These are phyloP conservation scores for Drosophila prosaltans DNA, from an alignment of 1,140 invertebrate genomes.

Conservation along the genomic window DNA sequence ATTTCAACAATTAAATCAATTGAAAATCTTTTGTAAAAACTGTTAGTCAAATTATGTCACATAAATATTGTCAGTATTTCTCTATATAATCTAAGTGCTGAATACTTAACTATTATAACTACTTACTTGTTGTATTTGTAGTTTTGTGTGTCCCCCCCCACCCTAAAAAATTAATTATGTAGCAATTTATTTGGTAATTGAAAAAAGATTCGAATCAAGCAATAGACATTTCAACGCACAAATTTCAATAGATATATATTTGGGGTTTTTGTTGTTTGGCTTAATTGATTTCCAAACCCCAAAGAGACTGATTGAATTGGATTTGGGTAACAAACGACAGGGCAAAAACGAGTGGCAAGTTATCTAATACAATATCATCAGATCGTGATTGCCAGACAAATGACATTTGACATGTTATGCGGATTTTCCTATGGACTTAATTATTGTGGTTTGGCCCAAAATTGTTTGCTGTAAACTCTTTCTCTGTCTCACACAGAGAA, in stretches of 20 bases:
- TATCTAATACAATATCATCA: constrained; percentile 61
- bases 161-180: neutral
- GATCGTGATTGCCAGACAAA: constrained; percentile 70
- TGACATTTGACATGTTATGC: constrained; percentile 79
- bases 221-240: constrained; percentile 2
- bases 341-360: constrained; percentile 29
- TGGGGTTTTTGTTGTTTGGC: neutral
- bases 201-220: constrained; percentile 2
- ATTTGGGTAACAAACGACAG: constrained; percentile 25
- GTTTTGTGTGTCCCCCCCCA: neutral
- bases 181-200: constrained; percentile 1
- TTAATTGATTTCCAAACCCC: constrained; percentile 42
- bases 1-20: no score
- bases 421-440: constrained; percentile 43
- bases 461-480: constrained; percentile 19
- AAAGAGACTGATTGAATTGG: constrained; percentile 43
- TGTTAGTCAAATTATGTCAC: no score
- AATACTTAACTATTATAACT: neutral
- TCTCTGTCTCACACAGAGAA: constrained; percentile 12
- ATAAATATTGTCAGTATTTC: neutral
- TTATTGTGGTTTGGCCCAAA: constrained; percentile 24
- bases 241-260: neutral
- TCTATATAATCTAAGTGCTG: neutral
- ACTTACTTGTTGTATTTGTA: neutral
- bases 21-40: no score